These are phyloP conservation scores for Lepus timidus DNA, from an alignment of 2,113 vertebrate species.

Conservation along the genomic window DNA sequence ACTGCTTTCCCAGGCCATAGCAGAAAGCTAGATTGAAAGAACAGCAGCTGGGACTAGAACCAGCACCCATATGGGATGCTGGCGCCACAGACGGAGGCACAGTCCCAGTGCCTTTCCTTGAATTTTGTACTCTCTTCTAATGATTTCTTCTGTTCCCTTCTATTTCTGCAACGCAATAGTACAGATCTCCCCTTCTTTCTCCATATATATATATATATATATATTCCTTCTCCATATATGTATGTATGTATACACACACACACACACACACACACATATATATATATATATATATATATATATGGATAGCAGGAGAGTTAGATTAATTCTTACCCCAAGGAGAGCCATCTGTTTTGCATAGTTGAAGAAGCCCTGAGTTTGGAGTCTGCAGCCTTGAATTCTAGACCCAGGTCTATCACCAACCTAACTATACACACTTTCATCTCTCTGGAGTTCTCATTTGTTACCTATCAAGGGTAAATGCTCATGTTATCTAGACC, in stretches of 20 bases:
- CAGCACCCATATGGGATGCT: no score
- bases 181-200: background rate
- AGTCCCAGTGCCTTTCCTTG: background rate
- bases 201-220: background rate
- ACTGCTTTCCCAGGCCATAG: no score
- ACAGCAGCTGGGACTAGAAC: no score
- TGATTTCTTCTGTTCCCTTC: conserved; percentile 5
- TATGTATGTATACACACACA: no score
- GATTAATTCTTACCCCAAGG: conserved; percentile 12
- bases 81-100: no score
- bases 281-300: no score
- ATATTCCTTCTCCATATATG: no score
- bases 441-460: conserved; percentile 32
- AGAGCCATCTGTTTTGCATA: background rate
- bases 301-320: background rate
- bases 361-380: background rate
- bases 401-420: background rate
- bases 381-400: background rate
- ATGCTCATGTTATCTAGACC: background rate
- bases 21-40: no score
- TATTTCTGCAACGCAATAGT: conserved; percentile 5
- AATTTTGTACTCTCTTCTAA: conserved; percentile 30
- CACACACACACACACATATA: no score
- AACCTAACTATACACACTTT: background rate
- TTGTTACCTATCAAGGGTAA: background rate